Evolutionary conservation across 1,140 invertebrate genomes (phyloP).

Genomic region (Trissolcus basalis): DNA sequence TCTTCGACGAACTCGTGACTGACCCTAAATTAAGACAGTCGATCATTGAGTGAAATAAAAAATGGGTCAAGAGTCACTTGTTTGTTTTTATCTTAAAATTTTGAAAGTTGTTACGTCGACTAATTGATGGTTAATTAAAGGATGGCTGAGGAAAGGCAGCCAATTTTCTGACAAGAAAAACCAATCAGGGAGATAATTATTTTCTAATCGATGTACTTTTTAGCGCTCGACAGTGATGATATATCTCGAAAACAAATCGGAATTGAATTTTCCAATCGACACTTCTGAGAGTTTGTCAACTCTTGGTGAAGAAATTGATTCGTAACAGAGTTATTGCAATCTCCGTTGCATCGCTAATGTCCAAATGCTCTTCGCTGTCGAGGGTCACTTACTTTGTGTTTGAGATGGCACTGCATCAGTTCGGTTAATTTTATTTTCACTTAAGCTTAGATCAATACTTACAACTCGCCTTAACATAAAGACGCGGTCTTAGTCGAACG

Average conservation of each 20-base stretch:
- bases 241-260: no score
- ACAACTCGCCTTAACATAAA: no score
- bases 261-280: conserved; percentile 43
- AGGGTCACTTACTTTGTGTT: conserved; percentile 20
- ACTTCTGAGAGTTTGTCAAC: conserved; percentile 57
- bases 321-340: conserved; percentile 62
- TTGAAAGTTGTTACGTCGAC: not conserved
- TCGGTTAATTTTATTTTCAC: conserved; percentile 18
- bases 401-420: conserved; percentile 9
- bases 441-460: conserved; percentile 2
- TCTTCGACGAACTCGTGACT: conserved; percentile 27
- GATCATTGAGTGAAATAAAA: conserved; percentile 7
- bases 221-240: no score
- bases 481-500: no score
- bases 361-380: conserved; percentile 29
- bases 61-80: no score
- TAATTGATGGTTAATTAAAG: not conserved
- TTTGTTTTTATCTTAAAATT: no score
- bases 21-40: conserved; percentile 20
- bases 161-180: no score
- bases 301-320: conserved; percentile 66
- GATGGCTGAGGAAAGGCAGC: no score
- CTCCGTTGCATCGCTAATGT: conserved; percentile 51
- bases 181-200: no score
- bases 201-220: no score